Evolutionary conservation across 2,888 invertebrate genomes (phyloP).

Genomic region (Laothoe populi): DNA sequence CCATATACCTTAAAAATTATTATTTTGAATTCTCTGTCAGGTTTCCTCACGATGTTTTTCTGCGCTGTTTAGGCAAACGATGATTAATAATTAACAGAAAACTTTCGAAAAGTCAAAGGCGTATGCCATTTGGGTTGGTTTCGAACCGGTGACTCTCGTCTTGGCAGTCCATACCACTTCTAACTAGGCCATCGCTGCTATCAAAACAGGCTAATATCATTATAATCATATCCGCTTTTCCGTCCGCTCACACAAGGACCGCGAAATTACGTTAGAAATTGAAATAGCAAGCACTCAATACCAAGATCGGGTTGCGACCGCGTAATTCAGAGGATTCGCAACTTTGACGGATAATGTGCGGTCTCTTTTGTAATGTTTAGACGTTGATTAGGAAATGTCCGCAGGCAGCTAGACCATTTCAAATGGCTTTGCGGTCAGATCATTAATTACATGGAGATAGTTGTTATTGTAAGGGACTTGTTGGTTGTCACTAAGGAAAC

Average conservation of each 20-base stretch:
- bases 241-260: constrained; percentile 34
- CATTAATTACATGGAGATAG: neutral
- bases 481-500: too few relatives aligned
- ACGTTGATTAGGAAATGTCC: constrained; percentile 17
- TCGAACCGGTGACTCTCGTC: too few relatives aligned
- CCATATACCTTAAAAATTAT: too few relatives aligned
- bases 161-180: too few relatives aligned
- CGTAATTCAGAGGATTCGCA: constrained; percentile 36
- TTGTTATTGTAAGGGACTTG: neutral
- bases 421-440: neutral
- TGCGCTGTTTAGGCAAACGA: too few relatives aligned
- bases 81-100: too few relatives aligned
- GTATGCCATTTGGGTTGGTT: too few relatives aligned
- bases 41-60: too few relatives aligned
- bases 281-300: constrained; percentile 50
- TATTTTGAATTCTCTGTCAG: too few relatives aligned
- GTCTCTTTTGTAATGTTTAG: constrained; percentile 29
- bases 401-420: neutral
- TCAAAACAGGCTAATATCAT: too few relatives aligned
- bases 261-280: constrained; percentile 44
- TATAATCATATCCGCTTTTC: neutral
- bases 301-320: constrained; percentile 36
- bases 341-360: constrained; percentile 38
- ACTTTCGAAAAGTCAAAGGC: too few relatives aligned
- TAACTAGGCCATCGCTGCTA: too few relatives aligned